Evolutionary conservation across 2,113 vertebrate species (phyloP), one percentile per base, ranked within the genome.

Genomic region (Peromyscus californicus): DNA sequence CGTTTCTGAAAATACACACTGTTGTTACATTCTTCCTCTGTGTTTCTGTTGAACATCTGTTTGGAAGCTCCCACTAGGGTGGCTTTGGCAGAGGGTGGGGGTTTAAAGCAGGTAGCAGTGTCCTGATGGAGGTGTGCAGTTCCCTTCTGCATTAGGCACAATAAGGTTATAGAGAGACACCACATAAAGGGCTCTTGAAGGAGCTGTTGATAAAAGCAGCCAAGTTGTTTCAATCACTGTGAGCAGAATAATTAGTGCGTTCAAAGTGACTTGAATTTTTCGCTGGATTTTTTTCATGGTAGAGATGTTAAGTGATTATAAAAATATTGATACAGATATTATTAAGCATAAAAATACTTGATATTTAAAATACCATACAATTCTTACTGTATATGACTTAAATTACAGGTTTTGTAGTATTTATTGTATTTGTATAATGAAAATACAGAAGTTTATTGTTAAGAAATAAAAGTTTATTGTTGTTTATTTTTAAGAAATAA

Each of bases 1-100:
- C 79, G n/a, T 83, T 95, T 95, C 54, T 92, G 78, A 83, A 92
- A 93, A 83, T 82, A 42, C 95, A 76, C 4, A 74, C 42, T 74
- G n/a, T 80, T 89, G 82, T 2, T 57, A 45, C 76, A 48, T 69
- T 57, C 45, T 88, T 51, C n/a, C 3, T 26, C 22, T 76, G 26
- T 91, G 17, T 69, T 70, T 95, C 72, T 82, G 7, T 76, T 69
- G 67, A 57, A 29, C 5, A 78, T 74, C n/a, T 80, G 51, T 72
- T 57, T 26, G 24, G 76, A 74, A 95, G 21, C 26, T 57, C 26
- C 42, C 9, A 6, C 70, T 74, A 8, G 16, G 11, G 22, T 7
- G 8, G 13, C 26, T 57, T 36, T 69, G 59, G 15, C 33, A 17
- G 13, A n/a, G 24, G 31, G 39, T 72, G 24, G 36, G 61, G 31